phyloP scores from a whole-genome alignment of 2,797 vertebrate genomes.

The Phylloscopus collybita region DNA sequence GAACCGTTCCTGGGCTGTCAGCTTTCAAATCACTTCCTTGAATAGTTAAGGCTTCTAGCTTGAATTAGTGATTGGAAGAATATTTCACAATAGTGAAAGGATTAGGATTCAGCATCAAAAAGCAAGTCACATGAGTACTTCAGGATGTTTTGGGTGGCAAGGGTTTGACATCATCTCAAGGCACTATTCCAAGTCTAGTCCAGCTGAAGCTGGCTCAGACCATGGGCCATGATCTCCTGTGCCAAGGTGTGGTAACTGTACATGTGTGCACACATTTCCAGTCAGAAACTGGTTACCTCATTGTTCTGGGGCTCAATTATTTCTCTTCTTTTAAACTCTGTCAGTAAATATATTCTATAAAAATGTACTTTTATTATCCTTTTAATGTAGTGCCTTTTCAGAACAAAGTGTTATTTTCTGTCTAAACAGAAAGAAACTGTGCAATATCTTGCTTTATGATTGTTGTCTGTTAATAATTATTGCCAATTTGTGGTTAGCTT shows the following conservation, averaged over 20 bases:
- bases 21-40: not conserved
- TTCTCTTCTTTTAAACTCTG: not conserved
- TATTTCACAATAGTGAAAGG: not conserved
- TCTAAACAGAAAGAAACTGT: not conserved
- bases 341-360: not conserved
- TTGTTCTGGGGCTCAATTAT: not conserved
- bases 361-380: not conserved
- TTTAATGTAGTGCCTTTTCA: not conserved
- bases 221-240: accelerated
- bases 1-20: not conserved
- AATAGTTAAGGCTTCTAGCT: not conserved
- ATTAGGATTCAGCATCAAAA: not conserved
- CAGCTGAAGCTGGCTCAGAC: not conserved
- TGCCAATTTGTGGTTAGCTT: constrained; percentile 50
- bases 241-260: not conserved
- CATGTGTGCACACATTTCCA: not conserved
- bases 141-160: not conserved
- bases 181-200: not conserved
- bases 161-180: not conserved
- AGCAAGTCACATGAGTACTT: not conserved
- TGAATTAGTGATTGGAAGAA: not conserved
- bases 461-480: constrained; percentile 72
- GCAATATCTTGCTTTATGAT: constrained; percentile 35
- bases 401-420: constrained; percentile 40
- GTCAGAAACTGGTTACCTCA: not conserved